Evolutionary conservation across 2,888 invertebrate genomes (phyloP), one percentile per base, ranked within the genome.

Genomic region (Cacoxenus indagator): DNA sequence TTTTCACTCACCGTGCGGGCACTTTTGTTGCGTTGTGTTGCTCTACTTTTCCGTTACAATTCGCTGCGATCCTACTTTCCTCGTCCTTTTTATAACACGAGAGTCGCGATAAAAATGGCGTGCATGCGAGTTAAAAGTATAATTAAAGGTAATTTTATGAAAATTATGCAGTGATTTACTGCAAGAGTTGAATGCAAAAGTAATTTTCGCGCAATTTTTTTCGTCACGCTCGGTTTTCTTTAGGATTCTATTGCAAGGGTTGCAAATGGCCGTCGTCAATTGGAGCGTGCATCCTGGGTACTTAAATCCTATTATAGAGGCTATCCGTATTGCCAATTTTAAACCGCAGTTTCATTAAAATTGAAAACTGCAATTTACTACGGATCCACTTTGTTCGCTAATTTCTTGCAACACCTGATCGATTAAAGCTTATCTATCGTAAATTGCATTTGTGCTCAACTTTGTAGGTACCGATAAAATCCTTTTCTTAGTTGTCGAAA

Each of bases 91-190:
- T 80, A 79, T 82, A 65, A 55, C 37, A 55, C 27, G 81, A 46
- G 57, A 55, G 24, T 55, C 51, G 55, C 11, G 26, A 66, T 43
- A 26, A 54, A 29, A 37, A 14, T 66, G 27, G 24, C 45, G 45
- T 22, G 6, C 59, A 19, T 67, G 51, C 8, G 51, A 51, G 67
- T 46, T 64, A 29, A 24, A 24, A 62, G 64, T 51, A 61, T 57
- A 65, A 77, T 76, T 76, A 72, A 75, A 69, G 67, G 62, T 77
- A 80, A 83, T 77, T 79, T 66, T 17, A 72, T 73, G 73, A 71
- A 81, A 83, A 80, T 81, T 83, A 81, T 83, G 83, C 81, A 83
- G 73, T 83, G 79, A 80, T 83, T 81, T 74, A 70, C 70, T 73
- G 17, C 19, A 51, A 22, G 45, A 17, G 24, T 43, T 19, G 61